Base-by-base conservation (phyloP, 2,797 vertebrate species). In the Pipistrellus pygmaeus region DNA sequence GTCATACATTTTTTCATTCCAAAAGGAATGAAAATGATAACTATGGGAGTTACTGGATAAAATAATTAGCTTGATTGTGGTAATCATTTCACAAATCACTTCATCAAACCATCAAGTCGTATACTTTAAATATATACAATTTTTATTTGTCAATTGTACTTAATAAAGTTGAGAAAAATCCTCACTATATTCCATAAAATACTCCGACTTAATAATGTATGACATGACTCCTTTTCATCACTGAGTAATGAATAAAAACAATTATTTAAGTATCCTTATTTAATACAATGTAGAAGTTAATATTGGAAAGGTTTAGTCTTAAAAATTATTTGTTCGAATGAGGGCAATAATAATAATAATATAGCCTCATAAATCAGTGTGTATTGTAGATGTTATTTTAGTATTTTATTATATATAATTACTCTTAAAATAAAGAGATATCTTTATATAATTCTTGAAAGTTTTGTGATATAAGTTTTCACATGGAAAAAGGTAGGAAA, bases 381-480 rank as follows among this genome's bases (percentile, higher is more conserved):
- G 20, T 76, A 80, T 83, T 85, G 88, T 77, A 87, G 64, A 64
- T 6, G 32, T 85, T 55, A 51, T 83, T 76, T 83, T 64, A 87
- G 48, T 60, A 71, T 81, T 88, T 93, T 85, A 23, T 64, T 95
- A 35, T 60, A 55, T 93, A 68, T 71, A 23, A 30, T 77, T 53
- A 53, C 11, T 35, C 30, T 77, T 53, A 25, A 77, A 75, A 62
- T 60, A 55, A 93, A 92, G 68, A 95, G 25, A 53, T 55, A 62
- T 21, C 92, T 91, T 85, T 90, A 30, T 9, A 0, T 38, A 72
- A 75, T 53, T 76, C 38, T 53, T 80, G 51, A 20, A 35, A 41
- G 23, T 68, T 96, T 96, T 87, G 30, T 87, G 81, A 51, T 88
- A 35, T 94, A 64, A 23, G 53, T 89, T 96, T 95, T 91, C 57